Evolutionary conservation across 2,797 vertebrate genomes (phyloP).

Genomic region (Crocodylus rhombifer): DNA sequence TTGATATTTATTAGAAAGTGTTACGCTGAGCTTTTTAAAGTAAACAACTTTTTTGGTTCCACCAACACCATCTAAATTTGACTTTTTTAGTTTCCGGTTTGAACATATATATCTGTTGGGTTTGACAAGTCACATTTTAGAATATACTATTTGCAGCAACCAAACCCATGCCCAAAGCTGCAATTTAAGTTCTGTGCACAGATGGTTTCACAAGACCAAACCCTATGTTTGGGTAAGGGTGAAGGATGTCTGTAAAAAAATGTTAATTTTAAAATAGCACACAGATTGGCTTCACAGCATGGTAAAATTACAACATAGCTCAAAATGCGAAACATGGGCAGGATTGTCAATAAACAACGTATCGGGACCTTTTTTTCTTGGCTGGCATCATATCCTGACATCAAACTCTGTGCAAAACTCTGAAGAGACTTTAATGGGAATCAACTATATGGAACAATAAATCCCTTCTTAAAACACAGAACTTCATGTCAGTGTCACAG

Average conservation of each 20-base stretch:
- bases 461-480: too few relatives aligned
- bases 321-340: constrained; percentile 35
- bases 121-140: constrained; percentile 14
- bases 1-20: constrained; percentile 17
- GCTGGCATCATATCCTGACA: constrained; percentile 63
- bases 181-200: neutral
- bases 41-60: constrained; percentile 11
- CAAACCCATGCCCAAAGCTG: neutral
- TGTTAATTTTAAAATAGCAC: constrained; percentile 42
- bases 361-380: constrained; percentile 54
- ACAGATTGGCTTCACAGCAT: neutral
- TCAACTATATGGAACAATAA: constrained; percentile 61
- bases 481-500: too few relatives aligned
- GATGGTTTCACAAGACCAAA: constrained; percentile 20
- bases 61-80: neutral
- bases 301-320: constrained; percentile 15
- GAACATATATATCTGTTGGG: neutral
- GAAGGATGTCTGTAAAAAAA: constrained; percentile 34
- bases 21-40: constrained; percentile 18
- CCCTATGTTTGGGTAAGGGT: neutral
- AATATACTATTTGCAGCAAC: neutral
- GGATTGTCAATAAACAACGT: constrained; percentile 49
- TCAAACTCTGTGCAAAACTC: constrained; percentile 42
- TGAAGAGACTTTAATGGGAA: constrained; percentile 49
- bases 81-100: constrained; percentile 2